Evolutionary conservation across 1,140 invertebrate species (phyloP), one percentile per base, ranked within the genome.

Genomic region (Drosophila suzukii): DNA sequence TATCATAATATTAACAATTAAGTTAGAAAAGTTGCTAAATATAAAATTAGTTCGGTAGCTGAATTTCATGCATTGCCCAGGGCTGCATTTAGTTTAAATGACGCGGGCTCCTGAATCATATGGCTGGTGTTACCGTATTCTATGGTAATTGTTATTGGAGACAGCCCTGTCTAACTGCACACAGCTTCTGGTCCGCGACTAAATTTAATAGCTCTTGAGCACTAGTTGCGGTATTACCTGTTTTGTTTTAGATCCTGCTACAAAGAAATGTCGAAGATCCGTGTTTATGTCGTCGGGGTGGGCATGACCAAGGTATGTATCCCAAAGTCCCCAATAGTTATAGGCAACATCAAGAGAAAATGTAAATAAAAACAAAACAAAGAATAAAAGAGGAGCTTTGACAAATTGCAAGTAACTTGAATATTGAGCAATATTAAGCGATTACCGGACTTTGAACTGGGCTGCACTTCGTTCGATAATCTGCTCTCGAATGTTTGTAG

Each of bases 261-360:
- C 38, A 32, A 30, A 39, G 83, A 60, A 72, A 94, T 94, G 93
- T 91, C 89, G 7, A 94, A 91, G 70, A 81, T 72, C 47, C 93
- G 94, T 92, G 97, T 99, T 30, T 99, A 95, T 93, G 97, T 99
- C 59, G 94, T 99, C 76, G 98, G 98, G 67, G 98, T 99, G 76
- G 98, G 98, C 59, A 99, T 99, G 98, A 99, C 98, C 24, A 99
- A 97, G 93, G 95, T 96, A 93, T 50, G 67, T 72, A 34, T 27
- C 17, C 13, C 12, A 5, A 2, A 11, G 8, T 2, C 30, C n/a
- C n/a, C 30, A 8, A 15, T 0, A 57, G 15, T 39, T 38, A 32
- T 38, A n/a, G n/a, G 47, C 6, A 38, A 41, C 27, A 4, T 46
- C 3, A 12, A 0, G 41, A 1, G 6, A 13, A 61, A 49, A 10